Evolutionary conservation across 2,888 invertebrate species (phyloP).

Genomic region (Plagodis dolabraria): DNA sequence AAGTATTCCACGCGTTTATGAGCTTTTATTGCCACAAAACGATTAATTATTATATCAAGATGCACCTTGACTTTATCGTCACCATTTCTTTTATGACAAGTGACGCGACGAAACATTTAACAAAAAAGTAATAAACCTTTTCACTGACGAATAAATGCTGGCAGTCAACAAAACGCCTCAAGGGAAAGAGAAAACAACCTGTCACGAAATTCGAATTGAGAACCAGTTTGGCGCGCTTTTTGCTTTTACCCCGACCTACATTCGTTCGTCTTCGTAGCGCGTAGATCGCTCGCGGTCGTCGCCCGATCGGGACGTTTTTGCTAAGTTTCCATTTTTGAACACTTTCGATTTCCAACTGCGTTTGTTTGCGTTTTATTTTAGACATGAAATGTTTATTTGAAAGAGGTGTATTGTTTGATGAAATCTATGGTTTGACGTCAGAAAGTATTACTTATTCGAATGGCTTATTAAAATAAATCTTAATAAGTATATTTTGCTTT

Average conservation of each 20-base stretch:
- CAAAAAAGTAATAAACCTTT: conserved; percentile 3
- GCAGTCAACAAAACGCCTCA: conserved; percentile 39
- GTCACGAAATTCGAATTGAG: conserved; percentile 65
- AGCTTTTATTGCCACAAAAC: no score
- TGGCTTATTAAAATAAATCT: no score
- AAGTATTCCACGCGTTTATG: no score
- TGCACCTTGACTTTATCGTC: conserved; percentile 13
- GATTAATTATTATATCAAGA: not conserved
- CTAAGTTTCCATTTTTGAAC: conserved; percentile 55
- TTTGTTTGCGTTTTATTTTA: conserved; percentile 46
- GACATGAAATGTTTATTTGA: conserved; percentile 21
- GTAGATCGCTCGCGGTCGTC: conserved; percentile 32
- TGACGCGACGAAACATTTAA: not conserved
- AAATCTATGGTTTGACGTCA: conserved; percentile 27
- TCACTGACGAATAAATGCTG: conserved; percentile 9
- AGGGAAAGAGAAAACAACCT: conserved; percentile 71
- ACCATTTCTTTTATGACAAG: not conserved
- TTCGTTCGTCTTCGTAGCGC: conserved; percentile 36
- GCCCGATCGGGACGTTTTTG: conserved; percentile 53
- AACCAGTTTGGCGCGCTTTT: conserved; percentile 72
- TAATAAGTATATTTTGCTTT: no score
- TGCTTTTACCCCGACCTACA: conserved; percentile 67
- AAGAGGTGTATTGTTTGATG: conserved; percentile 9
- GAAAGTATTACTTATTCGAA: not conserved
- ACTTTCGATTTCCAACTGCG: conserved; percentile 66